Base-by-base conservation (phyloP, 2,888 invertebrate species). In the Gryllus longicercus region DNA sequence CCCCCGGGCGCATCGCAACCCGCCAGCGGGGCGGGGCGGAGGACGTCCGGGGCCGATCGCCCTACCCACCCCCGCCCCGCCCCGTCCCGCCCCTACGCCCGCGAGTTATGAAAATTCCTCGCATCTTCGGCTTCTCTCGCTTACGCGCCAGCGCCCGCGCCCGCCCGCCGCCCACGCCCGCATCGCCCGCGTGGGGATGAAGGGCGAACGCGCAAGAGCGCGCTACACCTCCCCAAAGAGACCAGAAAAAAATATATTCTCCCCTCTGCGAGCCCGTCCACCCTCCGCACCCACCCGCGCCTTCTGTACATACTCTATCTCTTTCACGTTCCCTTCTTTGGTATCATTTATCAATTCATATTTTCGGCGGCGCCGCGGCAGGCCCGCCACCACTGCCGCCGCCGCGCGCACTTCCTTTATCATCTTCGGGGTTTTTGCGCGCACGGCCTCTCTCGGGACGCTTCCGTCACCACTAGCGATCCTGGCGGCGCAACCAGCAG, bases 21-120 rank as follows among this genome's bases (percentile, higher is more conserved):
- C 2, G 25, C 25, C 2, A 38, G 21, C 21, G 21, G 21, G 21
- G 21, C 21, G 21, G 25, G 25, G 25, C 25, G 25, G 25, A 3
- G 21, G 21, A 21, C 21, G 21, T 1, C 21, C 21, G 21, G 21
- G 21, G n/a, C n/a, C 21, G 21, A 21, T 21, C n/a, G 63, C 63
- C n/a, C 14, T 14, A 8, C 14, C 63, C n/a, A 11, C 0, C 38
- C 38, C 63, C 4, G n/a, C 8, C 38, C 38, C 38, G 38, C 38
- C 38, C 8, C 50, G n/a, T n/a, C n/a, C 77, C 21, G 21, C 21
- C 21, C 21, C 21, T 1, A 21, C 21, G 18, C 16, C 50, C 50
- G 49, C 77, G 50, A 77, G 38, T 77, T 77, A 77, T 77, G 77
- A 77, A 77, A 77, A 77, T 77, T 77, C 77, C 77, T 77, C 77